Evolutionary conservation across 1,140 invertebrate genomes (phyloP).

Genomic region (Harpegnathos saltator): DNA sequence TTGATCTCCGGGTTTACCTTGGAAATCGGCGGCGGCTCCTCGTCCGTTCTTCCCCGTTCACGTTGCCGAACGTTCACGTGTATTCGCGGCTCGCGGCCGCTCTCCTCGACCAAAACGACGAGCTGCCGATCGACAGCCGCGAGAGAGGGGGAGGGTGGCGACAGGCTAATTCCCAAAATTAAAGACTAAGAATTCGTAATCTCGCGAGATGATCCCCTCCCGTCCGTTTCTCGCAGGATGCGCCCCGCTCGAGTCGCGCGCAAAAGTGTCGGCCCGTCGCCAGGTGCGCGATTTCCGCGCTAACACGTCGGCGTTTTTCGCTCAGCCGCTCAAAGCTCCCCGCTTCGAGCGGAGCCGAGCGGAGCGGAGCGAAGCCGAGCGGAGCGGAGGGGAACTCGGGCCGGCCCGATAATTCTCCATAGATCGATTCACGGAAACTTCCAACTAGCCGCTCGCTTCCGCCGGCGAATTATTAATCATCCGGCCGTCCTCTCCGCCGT

Average conservation of each 20-base stretch:
- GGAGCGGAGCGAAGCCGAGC: too few relatives aligned
- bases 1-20: too few relatives aligned
- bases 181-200: conserved; percentile 26
- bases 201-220: conserved; percentile 32
- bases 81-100: background rate
- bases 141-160: too few relatives aligned
- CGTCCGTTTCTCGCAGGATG: conserved; percentile 43
- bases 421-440: conserved; percentile 66
- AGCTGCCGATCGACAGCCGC: background rate
- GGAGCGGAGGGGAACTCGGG: too few relatives aligned
- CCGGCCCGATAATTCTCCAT: conserved; percentile 53
- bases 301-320: conserved; percentile 46
- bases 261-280: conserved; percentile 35
- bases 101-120: background rate
- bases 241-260: conserved; percentile 37
- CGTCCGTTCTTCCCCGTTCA: too few relatives aligned
- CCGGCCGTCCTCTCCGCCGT: conserved; percentile 23
- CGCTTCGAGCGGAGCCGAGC: background rate
- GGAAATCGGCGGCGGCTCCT: too few relatives aligned
- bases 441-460: conserved; percentile 30
- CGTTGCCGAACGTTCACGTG: too few relatives aligned
- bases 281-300: conserved; percentile 55
- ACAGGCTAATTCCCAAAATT: conserved; percentile 15
- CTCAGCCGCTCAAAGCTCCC: conserved; percentile 17
- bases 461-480: conserved; percentile 69